Base-by-base conservation (phyloP, 1,140 invertebrate genomes). In the Drosophila nasuta region DNA sequence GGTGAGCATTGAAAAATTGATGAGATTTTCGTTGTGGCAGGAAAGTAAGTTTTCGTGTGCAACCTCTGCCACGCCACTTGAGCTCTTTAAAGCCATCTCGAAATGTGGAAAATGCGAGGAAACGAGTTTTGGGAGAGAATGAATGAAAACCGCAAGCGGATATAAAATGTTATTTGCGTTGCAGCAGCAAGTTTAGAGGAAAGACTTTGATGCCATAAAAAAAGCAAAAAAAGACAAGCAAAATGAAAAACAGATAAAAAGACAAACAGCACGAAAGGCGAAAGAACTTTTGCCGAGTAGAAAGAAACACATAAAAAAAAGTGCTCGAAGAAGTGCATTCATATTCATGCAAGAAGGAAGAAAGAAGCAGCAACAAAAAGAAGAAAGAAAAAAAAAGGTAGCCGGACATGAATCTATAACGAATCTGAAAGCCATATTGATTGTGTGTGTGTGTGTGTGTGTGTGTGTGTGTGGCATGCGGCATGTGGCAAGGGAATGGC, bases 1-100 rank as follows among this genome's bases (percentile, higher is more conserved):
- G 82, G 82, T 86, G 79, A 45, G 59, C 69, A 74, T 77, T 88
- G 82, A 87, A 87, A 87, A 79, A 82, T 87, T 88, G 80, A 87
- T 87, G 83, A 82, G 82, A 80, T 87, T 82, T 77, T 58, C 49
- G 41, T 13, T 43, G 38, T 41, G 30, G 10, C 54, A 3, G 3
- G 20, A 1, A 20, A 20, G 20, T 20, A 63, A 51, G 15, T 41
- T 63, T 38, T 13, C 2, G 20, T 25, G 20, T 25, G 20, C 13
- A 4, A 10, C 38, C 17, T 2, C 13, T 8, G 10, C 46, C 73
- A 33, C 33, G 33, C 33, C 33, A 33, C 33, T 76, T 60, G 30
- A 76, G 64, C 54, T 25, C 8, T 73, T 76, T 72, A 76, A 76
- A 71, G 73, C 68, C 43, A 13, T 25, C 28, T 35, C 15, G 17